phyloP scores from a whole-genome alignment of 2,797 vertebrate species.

The Thaleichthys pacificus region DNA sequence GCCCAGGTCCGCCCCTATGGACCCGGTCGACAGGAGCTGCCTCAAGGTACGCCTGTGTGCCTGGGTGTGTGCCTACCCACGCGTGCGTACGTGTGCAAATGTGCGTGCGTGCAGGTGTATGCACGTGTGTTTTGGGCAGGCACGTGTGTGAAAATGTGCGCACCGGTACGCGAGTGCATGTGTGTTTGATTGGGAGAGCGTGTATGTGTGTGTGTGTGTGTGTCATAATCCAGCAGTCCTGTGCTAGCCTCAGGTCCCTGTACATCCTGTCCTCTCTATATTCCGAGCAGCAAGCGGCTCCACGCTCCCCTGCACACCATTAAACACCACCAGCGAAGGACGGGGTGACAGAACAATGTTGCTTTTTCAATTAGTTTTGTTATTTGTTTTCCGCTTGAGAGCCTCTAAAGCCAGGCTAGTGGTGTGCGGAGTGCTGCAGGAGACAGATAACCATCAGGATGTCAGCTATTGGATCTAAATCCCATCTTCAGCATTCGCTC shows the following conservation, averaged over 20 bases:
- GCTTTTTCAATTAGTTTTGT: background rate
- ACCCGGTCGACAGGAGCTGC: conserved; percentile 90
- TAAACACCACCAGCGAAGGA: background rate
- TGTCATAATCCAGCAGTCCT: too few relatives aligned
- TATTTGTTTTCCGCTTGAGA: background rate
- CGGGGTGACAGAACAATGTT: background rate
- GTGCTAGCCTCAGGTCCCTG: too few relatives aligned
- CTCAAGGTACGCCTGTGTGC: conserved; percentile 78
- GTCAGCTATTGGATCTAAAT: background rate
- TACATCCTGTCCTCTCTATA: background rate
- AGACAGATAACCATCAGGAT: background rate
- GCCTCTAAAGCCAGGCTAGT: background rate
- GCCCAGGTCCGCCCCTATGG: conserved; percentile 85
- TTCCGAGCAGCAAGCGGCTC: background rate
- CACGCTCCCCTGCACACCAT: background rate
- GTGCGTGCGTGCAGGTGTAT: background rate
- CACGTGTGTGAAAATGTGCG: background rate
- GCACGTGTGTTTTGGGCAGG: background rate
- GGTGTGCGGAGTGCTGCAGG: background rate
- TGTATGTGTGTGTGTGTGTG: conserved; percentile 21
- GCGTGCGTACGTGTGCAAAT: background rate
- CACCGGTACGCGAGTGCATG: background rate
- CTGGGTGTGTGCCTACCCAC: background rate
- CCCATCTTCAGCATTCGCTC: background rate
- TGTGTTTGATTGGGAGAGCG: too few relatives aligned